A percentile compares a stretch with the other conserved stretches of the same genome.
Conservation (phyloP, 2,113 vertebrate species). For the Chloebia gouldiae region DNA sequence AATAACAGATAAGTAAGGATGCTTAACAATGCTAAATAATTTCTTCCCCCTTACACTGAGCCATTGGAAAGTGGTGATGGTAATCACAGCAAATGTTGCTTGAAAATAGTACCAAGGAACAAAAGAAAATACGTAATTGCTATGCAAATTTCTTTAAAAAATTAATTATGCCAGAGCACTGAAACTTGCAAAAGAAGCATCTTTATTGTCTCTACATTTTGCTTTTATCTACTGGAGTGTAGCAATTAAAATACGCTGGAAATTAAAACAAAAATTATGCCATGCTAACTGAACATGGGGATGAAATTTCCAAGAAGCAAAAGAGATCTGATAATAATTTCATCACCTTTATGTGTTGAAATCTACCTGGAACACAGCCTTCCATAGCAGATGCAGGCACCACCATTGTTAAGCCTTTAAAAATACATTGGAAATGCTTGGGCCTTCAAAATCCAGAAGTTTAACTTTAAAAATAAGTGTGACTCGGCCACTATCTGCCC, state of each 20-base stretch:
- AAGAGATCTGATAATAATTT: not conserved
- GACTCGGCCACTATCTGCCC: not conserved
- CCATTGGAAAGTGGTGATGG: not conserved
- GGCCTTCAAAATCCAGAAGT: not conserved
- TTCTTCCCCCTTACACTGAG: not conserved
- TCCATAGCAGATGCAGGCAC: not conserved
- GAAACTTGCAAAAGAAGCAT: not conserved
- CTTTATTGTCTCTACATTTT: not conserved
- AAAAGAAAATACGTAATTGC: not conserved
- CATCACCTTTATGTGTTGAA: not conserved
- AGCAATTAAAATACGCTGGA: not conserved
- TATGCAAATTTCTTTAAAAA: not conserved
- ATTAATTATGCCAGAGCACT: not conserved
- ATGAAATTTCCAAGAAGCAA: not conserved
- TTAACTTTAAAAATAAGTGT: not conserved
- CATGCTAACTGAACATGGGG: accelerated
- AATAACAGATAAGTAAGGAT: not conserved
- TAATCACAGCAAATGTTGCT: not conserved
- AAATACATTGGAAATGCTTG: not conserved
- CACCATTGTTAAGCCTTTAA: not conserved
- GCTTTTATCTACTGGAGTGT: not conserved
- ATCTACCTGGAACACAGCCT: not conserved
- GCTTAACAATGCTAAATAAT: not conserved
- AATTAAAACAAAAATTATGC: not conserved
- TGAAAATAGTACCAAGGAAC: not conserved